Base-by-base conservation (phyloP, 2,797 vertebrate species). In the Megalops cyprinoides region DNA sequence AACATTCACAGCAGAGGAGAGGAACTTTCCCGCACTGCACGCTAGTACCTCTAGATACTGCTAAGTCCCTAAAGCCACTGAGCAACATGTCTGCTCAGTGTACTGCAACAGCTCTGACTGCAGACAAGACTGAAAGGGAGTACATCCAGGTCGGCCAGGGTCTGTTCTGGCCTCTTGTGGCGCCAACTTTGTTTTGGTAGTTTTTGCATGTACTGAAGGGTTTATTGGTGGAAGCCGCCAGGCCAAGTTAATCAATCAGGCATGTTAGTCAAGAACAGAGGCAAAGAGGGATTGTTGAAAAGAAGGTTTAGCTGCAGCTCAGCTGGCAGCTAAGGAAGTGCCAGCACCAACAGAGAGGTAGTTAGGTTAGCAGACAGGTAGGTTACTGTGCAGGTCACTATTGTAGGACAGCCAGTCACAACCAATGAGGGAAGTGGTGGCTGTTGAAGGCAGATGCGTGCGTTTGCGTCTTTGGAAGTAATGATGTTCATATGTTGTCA, bases 41-140 rank as follows among this genome's bases (percentile, higher is more conserved):
- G 83, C 87, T 86, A 28, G 28, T 84, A 81, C 86, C 82, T 79
- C 81, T 85, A 87, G 46, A 84, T 86, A 88, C 88, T 88, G 87
- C 84, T 82, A 84, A 87, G 78, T 87, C 87, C 86, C 87, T 86
- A 87, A 71, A 78, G 74, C 79, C 53, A 77, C 49, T 82, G 81
- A 80, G 81, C 86, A 56, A 49, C 67, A 28, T 12, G 62, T 79
- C 74, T 79, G 85, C 85, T 82, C 81, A 79, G 81, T 78, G 76
- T 83, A 86, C 48, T 83, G 75, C 84, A 84, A 79, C 62, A 87
- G 87, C 81, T 86, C 37, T 80, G 84, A 84, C 55, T 80, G 60
- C 85, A 87, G 78, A 87, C 80, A 84, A 83, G 81, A 84, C 76
- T 82, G 84, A 79, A 82, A 78, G 25, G 75, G 56, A 31, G 71